A percentile compares a stretch with the other conserved stretches of the same genome.
These are phyloP conservation scores for Dynastes hyllus DNA, from an alignment of 2,888 invertebrate species.

Conservation along the genomic window DNA sequence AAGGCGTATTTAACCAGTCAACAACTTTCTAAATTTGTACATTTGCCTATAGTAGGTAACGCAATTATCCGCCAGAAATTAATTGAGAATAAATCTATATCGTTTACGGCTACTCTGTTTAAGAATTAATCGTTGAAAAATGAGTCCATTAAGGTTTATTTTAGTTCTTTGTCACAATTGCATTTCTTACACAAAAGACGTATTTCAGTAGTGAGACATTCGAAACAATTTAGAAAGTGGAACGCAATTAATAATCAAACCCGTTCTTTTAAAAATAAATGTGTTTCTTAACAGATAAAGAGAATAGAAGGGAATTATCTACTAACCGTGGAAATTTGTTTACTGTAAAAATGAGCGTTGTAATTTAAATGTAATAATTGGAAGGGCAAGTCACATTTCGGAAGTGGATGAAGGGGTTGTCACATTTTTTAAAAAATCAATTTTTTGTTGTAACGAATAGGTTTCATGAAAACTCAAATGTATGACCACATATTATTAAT, in stretches of 20 bases:
- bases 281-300: too few species aligned
- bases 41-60: not conserved
- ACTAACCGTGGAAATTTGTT: too few species aligned
- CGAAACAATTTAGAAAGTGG: slow-evolving; percentile 42
- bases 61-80: not conserved
- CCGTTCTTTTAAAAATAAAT: not conserved
- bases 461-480: too few species aligned
- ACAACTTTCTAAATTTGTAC: slow-evolving; percentile 41
- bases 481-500: too few species aligned
- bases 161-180: slow-evolving; percentile 15
- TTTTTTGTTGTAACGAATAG: too few species aligned
- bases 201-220: slow-evolving; percentile 27
- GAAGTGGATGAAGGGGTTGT: too few species aligned
- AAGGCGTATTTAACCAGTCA: not conserved
- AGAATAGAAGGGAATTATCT: too few species aligned
- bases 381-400: too few species aligned
- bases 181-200: slow-evolving; percentile 10
- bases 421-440: too few species aligned
- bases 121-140: not conserved
- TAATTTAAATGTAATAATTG: too few species aligned
- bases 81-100: not conserved
- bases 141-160: not conserved
- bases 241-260: slow-evolving; percentile 32
- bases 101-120: not conserved
- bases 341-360: too few species aligned